Percentiles rank a stretch among this genome's conserved stretches.
Conservation (phyloP, 2,113 vertebrate genomes). For the Lanius ludovicianus region DNA sequence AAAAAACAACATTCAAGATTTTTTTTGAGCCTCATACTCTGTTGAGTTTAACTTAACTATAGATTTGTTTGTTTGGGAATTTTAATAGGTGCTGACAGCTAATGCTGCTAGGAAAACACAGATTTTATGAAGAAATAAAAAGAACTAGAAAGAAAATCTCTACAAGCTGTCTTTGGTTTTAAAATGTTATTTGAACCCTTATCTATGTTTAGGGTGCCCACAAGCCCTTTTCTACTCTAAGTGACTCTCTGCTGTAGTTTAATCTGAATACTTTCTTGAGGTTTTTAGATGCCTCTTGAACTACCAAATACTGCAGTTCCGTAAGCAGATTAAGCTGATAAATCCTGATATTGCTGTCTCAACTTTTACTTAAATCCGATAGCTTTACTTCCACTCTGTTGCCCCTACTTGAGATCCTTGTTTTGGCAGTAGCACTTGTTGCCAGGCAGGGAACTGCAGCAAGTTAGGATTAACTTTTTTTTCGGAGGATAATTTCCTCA, state of each 20-base stretch:
- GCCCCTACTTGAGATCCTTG: not conserved
- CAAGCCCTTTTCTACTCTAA: not conserved
- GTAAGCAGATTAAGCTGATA: not conserved
- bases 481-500: not conserved
- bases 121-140: not conserved
- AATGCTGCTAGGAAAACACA: not conserved
- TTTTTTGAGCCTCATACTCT: not conserved
- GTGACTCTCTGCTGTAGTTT: not conserved
- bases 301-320: not conserved
- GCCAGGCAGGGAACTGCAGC: not conserved
- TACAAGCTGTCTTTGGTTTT: not conserved
- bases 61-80: not conserved
- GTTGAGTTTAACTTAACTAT: not conserved
- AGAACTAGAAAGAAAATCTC: not conserved
- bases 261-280: not conserved
- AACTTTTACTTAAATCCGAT: not conserved
- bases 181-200: not conserved
- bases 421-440: not conserved
- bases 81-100: not conserved
- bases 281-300: not conserved
- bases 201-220: not conserved
- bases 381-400: not conserved
- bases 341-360: not conserved
- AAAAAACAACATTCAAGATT: not conserved
- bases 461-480: not conserved